Evolutionary conservation across 2,113 vertebrate species (phyloP).

Genomic region (Phylloscopus trochilus): DNA sequence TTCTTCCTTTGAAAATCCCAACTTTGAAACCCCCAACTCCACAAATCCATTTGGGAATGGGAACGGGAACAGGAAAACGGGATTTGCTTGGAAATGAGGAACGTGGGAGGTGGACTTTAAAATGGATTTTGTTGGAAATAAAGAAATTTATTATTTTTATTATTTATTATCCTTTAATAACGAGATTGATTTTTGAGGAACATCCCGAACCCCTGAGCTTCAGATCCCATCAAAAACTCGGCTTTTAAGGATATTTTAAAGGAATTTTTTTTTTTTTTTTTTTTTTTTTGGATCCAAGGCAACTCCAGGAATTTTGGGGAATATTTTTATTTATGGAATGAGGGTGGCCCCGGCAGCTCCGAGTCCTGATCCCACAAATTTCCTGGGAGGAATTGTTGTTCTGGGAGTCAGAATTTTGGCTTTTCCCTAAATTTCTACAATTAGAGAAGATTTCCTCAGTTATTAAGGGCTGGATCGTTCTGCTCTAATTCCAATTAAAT

Average conservation of each 20-base stretch:
- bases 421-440: not conserved
- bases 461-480: not conserved
- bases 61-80: not conserved
- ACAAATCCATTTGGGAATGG: not conserved
- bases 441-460: not conserved
- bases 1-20: not conserved
- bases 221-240: not conserved
- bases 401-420: not conserved
- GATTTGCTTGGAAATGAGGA: not conserved
- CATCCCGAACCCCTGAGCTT: not conserved
- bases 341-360: too few species aligned
- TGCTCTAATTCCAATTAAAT: not conserved
- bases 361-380: too few species aligned
- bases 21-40: not conserved
- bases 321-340: too few species aligned
- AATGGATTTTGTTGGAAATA: not conserved
- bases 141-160: too few species aligned
- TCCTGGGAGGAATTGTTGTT: too few species aligned
- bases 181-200: not conserved
- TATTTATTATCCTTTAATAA: not conserved
- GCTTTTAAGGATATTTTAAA: not conserved
- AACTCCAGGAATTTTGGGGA: too few species aligned
- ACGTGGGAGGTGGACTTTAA: not conserved
- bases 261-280: not conserved
- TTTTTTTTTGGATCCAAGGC: too few species aligned